Conservation (phyloP, 1,140 invertebrate species). For the Drosophila ercepeae region DNA sequence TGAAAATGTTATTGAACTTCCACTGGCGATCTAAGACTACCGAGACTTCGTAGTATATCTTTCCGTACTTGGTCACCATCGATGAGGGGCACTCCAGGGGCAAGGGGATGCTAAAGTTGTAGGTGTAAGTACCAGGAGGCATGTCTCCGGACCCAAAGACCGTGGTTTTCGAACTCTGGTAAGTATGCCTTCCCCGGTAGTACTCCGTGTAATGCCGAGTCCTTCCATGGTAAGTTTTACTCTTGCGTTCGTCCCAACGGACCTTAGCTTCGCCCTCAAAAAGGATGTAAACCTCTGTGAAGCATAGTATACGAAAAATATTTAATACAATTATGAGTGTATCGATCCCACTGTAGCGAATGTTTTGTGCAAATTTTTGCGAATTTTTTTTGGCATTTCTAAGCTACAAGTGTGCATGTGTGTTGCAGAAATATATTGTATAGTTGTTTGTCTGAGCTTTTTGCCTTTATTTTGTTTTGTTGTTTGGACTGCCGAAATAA, state of each 20-base stretch:
- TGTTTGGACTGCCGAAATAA: slow-evolving; percentile 3
- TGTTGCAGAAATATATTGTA: neutral
- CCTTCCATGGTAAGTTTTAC: slow-evolving; percentile 40
- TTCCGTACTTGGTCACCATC: slow-evolving; percentile 89
- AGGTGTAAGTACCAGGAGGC: slow-evolving; percentile 58
- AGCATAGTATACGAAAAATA: neutral
- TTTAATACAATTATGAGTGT: neutral
- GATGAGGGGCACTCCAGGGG: slow-evolving; percentile 87
- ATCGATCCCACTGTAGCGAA: neutral
- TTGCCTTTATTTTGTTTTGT: slow-evolving; percentile 5
- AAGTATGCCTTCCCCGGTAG: slow-evolving; percentile 50
- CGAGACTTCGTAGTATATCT: slow-evolving; percentile 88
- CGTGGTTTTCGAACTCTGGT: slow-evolving; percentile 43
- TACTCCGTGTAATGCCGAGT: slow-evolving; percentile 50
- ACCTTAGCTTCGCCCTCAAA: slow-evolving; percentile 71
- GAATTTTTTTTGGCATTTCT: neutral
- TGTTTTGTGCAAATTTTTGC: neutral
- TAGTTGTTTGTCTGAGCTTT: neutral
- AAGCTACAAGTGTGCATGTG: neutral
- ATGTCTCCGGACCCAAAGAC: slow-evolving; percentile 54
- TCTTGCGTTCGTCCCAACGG: slow-evolving; percentile 56
- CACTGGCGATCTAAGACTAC: slow-evolving; percentile 88
- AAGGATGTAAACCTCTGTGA: slow-evolving; percentile 62
- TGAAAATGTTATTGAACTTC: slow-evolving; percentile 89
- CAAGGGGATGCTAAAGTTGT: slow-evolving; percentile 78